Evolutionary conservation across 2,113 vertebrate genomes (phyloP), one percentile per base, ranked within the genome.

Genomic region (Gavialis gangeticus): DNA sequence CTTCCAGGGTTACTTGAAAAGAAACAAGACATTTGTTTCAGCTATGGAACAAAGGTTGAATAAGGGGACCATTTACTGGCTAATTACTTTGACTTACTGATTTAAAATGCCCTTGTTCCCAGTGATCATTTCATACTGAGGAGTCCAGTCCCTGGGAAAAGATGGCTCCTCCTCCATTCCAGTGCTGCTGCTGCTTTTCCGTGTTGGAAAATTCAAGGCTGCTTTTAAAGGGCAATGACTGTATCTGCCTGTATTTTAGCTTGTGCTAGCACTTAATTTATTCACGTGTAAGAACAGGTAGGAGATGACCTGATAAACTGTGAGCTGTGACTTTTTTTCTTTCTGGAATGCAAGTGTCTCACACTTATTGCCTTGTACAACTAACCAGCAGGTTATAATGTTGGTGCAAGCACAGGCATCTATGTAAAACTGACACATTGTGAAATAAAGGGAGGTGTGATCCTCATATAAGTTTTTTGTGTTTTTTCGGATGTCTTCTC

Each of bases 391-490:
- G 25, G 75, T 63, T 24, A 46, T 75, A 30, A 57, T 83, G 57
- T 62, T 81, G 59, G 66, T 91, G 60, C 25, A 63, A 80, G 57
- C 34, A 27, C 34, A 9, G 37, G 63, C 66, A 93, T 12, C 19
- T 78, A 5, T 73, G 78, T 66, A 71, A 95, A 84, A 55, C 73
- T 94, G 18, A 95, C 15, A 0, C 24, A 58, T 69, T 37, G 18
- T 79, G 86, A 95, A 97, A 96, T 97, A 97, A 97, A 97, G 76
- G 84, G n/a, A 59, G 37, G 17, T 66, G 94, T 94, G 63, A 27
- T 21, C 87, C 37, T 11, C 67, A 71, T 71, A 9, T 71, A 9
- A 37, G 30, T 11, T 21, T 11, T 21, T 73, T 4, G 0, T 24
- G 24, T 76, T 87, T 73, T 79, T 82, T 6, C 77, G 13, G 78